Evolutionary conservation across 2,888 invertebrate species (phyloP).

Genomic region (Graphium colonna): DNA sequence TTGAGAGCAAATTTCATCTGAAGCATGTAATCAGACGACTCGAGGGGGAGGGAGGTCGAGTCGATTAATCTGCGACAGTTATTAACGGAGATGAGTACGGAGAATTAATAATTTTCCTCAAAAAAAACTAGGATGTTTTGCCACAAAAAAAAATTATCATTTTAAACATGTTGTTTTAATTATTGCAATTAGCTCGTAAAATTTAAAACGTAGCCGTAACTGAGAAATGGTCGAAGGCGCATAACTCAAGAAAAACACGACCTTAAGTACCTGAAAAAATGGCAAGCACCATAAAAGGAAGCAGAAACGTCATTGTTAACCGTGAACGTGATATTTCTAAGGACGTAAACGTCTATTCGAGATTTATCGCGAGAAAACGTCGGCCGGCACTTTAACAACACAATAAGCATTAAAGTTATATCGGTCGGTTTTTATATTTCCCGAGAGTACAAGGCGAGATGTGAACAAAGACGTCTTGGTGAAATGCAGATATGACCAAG

Average conservation of each 20-base stretch:
- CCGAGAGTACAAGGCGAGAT: background rate
- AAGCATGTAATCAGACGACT: constrained; percentile 17
- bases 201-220: too few relatives aligned
- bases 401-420: constrained; percentile 23
- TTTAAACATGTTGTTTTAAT: too few relatives aligned
- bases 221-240: background rate
- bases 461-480: background rate
- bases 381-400: constrained; percentile 15
- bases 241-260: background rate
- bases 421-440: constrained; percentile 4
- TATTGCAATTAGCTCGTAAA: too few relatives aligned
- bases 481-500: constrained; percentile 2
- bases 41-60: background rate
- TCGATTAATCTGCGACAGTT: constrained; percentile 1
- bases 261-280: constrained; percentile 1
- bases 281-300: background rate
- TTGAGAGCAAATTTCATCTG: constrained; percentile 15
- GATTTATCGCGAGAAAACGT: constrained; percentile 20
- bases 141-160: too few relatives aligned
- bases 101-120: background rate
- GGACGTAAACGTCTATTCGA: constrained; percentile 17
- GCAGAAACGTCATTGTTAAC: constrained; percentile 3
- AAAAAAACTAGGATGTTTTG: too few relatives aligned
- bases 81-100: background rate
- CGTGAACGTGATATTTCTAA: constrained; percentile 1